Evolutionary conservation across 2,888 invertebrate species (phyloP), one percentile per base, ranked within the genome.

Genomic region (Mechanitis mazaeus): DNA sequence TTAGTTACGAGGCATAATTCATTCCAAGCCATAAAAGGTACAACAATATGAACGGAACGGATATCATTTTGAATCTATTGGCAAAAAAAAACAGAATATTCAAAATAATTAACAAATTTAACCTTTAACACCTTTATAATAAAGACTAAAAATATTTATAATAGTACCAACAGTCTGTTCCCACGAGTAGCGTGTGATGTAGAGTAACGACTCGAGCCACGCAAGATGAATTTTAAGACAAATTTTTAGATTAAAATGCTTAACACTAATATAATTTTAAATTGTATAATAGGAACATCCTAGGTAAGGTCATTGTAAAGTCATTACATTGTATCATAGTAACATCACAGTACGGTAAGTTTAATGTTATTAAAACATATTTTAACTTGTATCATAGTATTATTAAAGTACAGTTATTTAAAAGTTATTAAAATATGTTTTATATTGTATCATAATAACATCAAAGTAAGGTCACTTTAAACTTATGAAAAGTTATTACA

Each of bases 101-200:
- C 9, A 42, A 9, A 9, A 11, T 42, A 7, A 9, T 42, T 42
- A 42, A 42, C 9, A 42, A 42, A 3, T 7, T 31, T 50, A 31
- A 50, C 9, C 50, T 50, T 50, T 31, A 50, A 28, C 31, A 31
- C 50, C 31, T 50, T 31, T 3, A 9, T 31, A 50, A 50, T 50
- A 50, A 50, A 50, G 50, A 50, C n/a, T 9, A 50, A 31, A 47
- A 2, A 31, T 31, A 11, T 50, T 50, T 9, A 20, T 50, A 50
- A 31, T 31, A 28, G 31, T 59, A 60, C 60, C 56, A 61, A 65
- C 59, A 55, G 11, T 66, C 67, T 70, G 79, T 85, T 85, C 85
- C 81, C 85, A 85, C 84, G 85, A 81, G 38, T 57, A 59, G 61
- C 65, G 61, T 65, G 65, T 20, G 38, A 59, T 59, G 60, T 42